Evolutionary conservation across 2,113 vertebrate species (phyloP).

Genomic region (Lota lota): DNA sequence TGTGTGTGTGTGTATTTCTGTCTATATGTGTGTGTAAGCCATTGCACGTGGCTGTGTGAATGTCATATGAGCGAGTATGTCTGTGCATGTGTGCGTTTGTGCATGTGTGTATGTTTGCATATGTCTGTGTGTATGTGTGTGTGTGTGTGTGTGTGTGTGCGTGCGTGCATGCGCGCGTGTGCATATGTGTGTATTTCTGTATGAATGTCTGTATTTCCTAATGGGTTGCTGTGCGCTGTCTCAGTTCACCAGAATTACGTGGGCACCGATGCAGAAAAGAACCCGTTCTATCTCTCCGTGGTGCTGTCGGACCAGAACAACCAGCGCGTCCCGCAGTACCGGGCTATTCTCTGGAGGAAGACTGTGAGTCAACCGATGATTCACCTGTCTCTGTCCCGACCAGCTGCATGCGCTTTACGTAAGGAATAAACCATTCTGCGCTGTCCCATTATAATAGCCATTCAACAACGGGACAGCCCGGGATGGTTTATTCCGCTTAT

Average conservation of each 20-base stretch:
- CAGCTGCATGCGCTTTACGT: neutral
- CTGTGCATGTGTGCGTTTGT: neutral
- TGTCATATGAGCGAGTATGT: no score
- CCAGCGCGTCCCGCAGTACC: constrained; percentile 94
- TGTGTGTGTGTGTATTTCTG: no score
- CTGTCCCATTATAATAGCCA: no score
- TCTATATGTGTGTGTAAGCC: no score
- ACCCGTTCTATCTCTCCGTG: constrained; percentile 94
- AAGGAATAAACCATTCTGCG: no score
- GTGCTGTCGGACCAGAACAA: constrained; percentile 97
- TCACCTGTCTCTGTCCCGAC: neutral
- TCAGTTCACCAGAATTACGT: constrained; percentile 97
- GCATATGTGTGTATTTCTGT: neutral
- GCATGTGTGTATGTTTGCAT: neutral
- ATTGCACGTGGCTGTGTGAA: no score
- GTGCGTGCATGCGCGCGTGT: neutral
- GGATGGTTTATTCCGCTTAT: no score
- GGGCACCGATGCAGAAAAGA: constrained; percentile 93
- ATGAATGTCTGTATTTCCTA: neutral
- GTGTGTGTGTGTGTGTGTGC: neutral
- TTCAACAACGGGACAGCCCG: no score
- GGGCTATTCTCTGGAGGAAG: constrained; percentile 96
- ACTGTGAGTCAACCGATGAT: constrained; percentile 75
- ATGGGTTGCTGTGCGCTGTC: constrained; percentile 2
- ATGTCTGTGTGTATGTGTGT: neutral